These are phyloP conservation scores for Enteromius thamalakanensis DNA, from an alignment of 2,797 vertebrate genomes.

Conservation along the genomic window DNA sequence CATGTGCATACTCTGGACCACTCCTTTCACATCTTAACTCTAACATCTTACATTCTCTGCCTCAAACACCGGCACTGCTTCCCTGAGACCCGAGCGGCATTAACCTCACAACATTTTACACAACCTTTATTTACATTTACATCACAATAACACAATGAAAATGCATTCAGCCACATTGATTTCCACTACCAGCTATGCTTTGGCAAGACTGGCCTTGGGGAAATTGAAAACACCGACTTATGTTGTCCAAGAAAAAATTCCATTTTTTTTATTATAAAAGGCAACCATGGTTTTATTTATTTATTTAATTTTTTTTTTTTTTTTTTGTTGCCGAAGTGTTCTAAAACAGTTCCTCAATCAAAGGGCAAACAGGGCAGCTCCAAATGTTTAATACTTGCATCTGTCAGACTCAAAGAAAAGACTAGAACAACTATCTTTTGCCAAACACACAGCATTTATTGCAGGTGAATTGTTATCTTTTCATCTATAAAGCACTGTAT, in stretches of 20 bases:
- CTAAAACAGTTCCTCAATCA: slow-evolving; percentile 32
- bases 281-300: neutral
- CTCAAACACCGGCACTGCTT: neutral
- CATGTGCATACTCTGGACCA: neutral
- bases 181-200: neutral
- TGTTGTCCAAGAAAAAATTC: neutral
- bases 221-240: slow-evolving; percentile 40
- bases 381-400: slow-evolving; percentile 30
- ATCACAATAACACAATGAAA: slow-evolving; percentile 32
- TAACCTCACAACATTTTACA: slow-evolving; percentile 19
- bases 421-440: no score
- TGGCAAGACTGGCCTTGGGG: slow-evolving; percentile 25
- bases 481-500: neutral
- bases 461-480: neutral
- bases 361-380: neutral
- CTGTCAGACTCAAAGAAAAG: neutral
- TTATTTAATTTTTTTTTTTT: neutral
- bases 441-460: neutral
- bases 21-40: neutral
- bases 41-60: neutral
- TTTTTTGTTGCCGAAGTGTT: neutral
- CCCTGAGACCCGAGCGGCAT: neutral
- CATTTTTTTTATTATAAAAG: slow-evolving; percentile 1
- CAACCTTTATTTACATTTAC: slow-evolving; percentile 39
- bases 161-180: slow-evolving; percentile 20